A percentile compares a stretch with the other conserved stretches of the same genome.
phyloP scores from a whole-genome alignment of 2,113 vertebrate genomes.

The Ibidorhyncha struthersii region DNA sequence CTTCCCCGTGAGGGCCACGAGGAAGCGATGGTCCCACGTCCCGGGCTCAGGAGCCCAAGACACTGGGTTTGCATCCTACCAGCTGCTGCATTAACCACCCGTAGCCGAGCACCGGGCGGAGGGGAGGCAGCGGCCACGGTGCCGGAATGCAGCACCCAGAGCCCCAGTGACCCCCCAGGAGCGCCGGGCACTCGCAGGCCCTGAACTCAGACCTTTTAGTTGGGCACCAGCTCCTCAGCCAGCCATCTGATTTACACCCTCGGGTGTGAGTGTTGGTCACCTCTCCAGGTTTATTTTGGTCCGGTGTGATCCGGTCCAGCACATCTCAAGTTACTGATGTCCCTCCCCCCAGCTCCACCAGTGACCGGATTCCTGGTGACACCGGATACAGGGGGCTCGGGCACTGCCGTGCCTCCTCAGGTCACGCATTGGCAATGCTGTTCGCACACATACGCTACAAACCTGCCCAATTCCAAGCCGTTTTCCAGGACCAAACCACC shows the following conservation, averaged over 20 bases:
- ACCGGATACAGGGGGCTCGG: background rate
- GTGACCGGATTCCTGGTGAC: conserved; percentile 22
- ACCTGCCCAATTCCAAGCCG: background rate
- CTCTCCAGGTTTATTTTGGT: conserved; percentile 50
- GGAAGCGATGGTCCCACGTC: background rate
- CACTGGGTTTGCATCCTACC: fast-evolving
- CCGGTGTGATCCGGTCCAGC: background rate
- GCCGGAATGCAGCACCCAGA: background rate
- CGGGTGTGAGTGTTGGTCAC: background rate
- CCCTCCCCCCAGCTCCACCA: background rate
- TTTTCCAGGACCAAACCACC: background rate
- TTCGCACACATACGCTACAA: fast-evolving
- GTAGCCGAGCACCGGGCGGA: background rate
- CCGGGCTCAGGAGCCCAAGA: fast-evolving
- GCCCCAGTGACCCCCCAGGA: background rate
- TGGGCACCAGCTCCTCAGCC: background rate
- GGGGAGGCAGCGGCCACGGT: too few species aligned
- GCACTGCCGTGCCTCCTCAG: background rate
- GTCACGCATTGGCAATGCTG: fast-evolving
- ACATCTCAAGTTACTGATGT: conserved; percentile 1
- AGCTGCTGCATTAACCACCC: background rate
- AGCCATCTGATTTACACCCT: background rate
- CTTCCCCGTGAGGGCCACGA: fast-evolving
- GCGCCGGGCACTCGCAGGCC: background rate
- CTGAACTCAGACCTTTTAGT: background rate